Evolutionary conservation across 2,888 invertebrate genomes (phyloP), one percentile per base, ranked within the genome.

Genomic region (Alentia gelatinosa): DNA sequence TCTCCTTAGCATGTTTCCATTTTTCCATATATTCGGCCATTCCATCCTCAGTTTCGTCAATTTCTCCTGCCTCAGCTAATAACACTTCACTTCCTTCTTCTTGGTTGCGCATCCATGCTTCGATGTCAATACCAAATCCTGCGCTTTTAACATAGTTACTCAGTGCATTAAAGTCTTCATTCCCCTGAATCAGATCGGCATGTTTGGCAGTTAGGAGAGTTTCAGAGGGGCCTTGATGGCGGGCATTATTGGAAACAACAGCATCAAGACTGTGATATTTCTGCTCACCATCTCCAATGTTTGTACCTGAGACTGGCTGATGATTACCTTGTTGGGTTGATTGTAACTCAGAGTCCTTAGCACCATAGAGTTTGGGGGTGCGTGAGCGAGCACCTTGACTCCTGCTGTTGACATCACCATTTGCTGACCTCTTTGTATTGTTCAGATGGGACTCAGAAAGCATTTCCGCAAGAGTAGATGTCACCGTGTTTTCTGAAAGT

Each of bases 51-150:
- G 39, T 19, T 4, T 1, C 26, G n/a, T 86, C 86, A 15, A 26
- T 50, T 9, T 47, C 86, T 9, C 12, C 33, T 4, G 19, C n/a
- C n/a, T 35, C 35, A 9, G 3, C 15, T 47, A 33, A 47, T 26
- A 50, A 19, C 30, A 86, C 12, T 30, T 35, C 47, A 40, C 86
- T 86, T 19, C 47, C 50, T 15, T 39, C 89, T 63, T 89, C 68
- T 30, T 90, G 79, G 33, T 79, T 42, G 12, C 42, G 33, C 90
- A 90, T 90, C 90, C 90, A 90, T 23, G 79, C 84, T 68, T 90
- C 90, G 19, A 90, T 90, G 37, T 90, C 90, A 35, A 90, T 90
- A 19, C 90, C 90, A 56, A 84, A 90, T 23, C 47, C 68, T 68
- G 68, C 68, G 30, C 68, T 30, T 68, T 3, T 68, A 19, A 68